Conservation (phyloP, 1,140 invertebrate species). For the Meteorus sp. region DNA sequence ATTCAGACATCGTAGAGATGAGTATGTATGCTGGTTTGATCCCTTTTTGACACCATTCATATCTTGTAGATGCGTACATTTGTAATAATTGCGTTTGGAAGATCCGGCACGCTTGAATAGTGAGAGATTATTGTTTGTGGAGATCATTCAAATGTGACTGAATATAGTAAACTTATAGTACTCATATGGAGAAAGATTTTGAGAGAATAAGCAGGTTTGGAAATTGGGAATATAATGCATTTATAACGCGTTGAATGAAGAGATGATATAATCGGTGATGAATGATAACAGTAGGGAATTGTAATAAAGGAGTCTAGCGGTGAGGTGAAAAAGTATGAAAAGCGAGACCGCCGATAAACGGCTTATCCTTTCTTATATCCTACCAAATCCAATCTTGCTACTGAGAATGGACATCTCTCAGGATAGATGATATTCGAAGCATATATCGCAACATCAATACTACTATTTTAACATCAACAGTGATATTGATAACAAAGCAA, state of each 20-base stretch:
- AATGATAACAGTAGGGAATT: constrained; percentile 28
- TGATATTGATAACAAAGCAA: too few relatives aligned
- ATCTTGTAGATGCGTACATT: too few relatives aligned
- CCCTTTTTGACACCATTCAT: too few relatives aligned
- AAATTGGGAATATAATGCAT: too few relatives aligned
- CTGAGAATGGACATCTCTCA: constrained; percentile 43
- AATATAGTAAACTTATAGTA: too few relatives aligned
- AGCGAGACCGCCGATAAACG: constrained; percentile 58
- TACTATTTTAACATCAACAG: too few relatives aligned
- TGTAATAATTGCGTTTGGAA: too few relatives aligned
- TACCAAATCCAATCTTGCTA: constrained; percentile 33
- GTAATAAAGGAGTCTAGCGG: constrained; percentile 13
- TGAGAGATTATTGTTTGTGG: too few relatives aligned
- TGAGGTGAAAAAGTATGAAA: constrained; percentile 52
- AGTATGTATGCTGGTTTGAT: too few relatives aligned
- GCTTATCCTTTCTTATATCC: constrained; percentile 51
- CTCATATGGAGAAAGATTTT: constrained; percentile 46
- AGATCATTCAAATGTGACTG: too few relatives aligned
- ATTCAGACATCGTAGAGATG: too few relatives aligned
- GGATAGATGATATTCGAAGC: constrained; percentile 51
- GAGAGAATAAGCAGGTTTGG: constrained; percentile 31
- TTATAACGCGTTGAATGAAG: constrained; percentile 44
- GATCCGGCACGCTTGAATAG: too few relatives aligned
- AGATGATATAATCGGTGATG: constrained; percentile 43
- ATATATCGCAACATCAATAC: constrained; percentile 1